Percentiles rank a stretch among this genome's conserved stretches.
phyloP scores from a whole-genome alignment of 1,140 invertebrate species.

The Orius laevigatus region DNA sequence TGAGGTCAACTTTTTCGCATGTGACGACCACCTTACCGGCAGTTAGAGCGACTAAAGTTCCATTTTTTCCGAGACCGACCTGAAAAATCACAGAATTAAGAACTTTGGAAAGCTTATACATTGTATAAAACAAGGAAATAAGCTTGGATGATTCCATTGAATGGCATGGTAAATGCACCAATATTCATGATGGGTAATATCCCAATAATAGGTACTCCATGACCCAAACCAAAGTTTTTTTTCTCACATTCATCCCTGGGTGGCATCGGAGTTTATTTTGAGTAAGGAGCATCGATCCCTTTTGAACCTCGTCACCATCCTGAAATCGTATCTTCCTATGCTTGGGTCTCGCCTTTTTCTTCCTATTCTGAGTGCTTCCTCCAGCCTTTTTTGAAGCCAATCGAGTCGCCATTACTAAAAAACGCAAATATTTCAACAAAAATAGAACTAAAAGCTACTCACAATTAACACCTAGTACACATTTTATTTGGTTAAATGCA shows the following conservation, averaged over 20 bases:
- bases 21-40: conserved; percentile 55
- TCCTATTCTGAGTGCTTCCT: conserved; percentile 44
- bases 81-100: conserved; percentile 26
- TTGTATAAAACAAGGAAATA: conserved; percentile 2
- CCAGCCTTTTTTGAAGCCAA: conserved; percentile 51
- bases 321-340: conserved; percentile 50
- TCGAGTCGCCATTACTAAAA: conserved; percentile 27
- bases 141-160: not conserved
- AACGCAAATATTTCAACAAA: not conserved
- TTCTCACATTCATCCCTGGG: conserved; percentile 58
- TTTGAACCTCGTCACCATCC: conserved; percentile 43
- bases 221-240: not conserved
- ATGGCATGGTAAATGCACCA: conserved; percentile 5
- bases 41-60: conserved; percentile 56
- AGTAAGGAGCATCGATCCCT: conserved; percentile 47
- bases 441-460: too few relatives aligned
- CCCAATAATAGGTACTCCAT: not conserved
- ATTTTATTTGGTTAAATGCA: too few relatives aligned
- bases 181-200: conserved; percentile 1
- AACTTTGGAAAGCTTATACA: conserved; percentile 6
- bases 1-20: conserved; percentile 54
- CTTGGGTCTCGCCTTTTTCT: conserved; percentile 44
- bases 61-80: conserved; percentile 61
- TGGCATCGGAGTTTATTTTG: conserved; percentile 54
- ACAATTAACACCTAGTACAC: too few relatives aligned